phyloP scores from a whole-genome alignment of 2,113 vertebrate genomes.

The Prinia subflava region DNA sequence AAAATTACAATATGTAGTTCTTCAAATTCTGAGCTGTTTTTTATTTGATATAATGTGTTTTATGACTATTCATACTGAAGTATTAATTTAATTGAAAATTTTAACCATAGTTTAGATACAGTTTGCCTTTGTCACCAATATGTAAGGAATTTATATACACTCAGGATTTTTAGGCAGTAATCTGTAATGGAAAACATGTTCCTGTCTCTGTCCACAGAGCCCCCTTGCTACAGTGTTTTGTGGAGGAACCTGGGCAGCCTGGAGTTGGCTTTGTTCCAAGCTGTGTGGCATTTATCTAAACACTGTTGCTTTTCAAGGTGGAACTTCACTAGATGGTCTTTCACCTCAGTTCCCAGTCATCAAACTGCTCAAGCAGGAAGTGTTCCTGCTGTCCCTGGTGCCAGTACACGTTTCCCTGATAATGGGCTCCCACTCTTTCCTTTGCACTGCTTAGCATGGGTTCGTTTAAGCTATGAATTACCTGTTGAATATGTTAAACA shows the following conservation, averaged over 20 bases:
- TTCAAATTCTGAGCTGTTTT: neutral
- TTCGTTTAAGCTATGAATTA: neutral
- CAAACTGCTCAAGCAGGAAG: neutral
- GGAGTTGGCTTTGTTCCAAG: neutral
- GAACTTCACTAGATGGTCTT: neutral
- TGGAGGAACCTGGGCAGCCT: neutral
- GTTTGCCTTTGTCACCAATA: neutral
- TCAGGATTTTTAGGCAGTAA: neutral
- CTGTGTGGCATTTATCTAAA: neutral
- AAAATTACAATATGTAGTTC: neutral
- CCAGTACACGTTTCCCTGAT: neutral
- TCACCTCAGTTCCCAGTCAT: neutral
- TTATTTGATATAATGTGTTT: neutral
- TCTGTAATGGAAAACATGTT: neutral
- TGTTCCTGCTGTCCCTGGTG: neutral
- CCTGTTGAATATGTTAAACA: neutral
- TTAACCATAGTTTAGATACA: neutral
- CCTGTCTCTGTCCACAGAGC: neutral
- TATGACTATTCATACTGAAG: neutral
- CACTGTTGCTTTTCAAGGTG: neutral
- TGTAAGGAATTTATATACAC: neutral
- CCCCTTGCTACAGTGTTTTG: neutral
- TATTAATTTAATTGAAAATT: neutral
- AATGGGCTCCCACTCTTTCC: neutral
- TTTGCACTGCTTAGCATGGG: neutral